Evolutionary conservation across 1,140 invertebrate genomes (phyloP), one percentile per base, ranked within the genome.

Genomic region (Aphidius ervi): DNA sequence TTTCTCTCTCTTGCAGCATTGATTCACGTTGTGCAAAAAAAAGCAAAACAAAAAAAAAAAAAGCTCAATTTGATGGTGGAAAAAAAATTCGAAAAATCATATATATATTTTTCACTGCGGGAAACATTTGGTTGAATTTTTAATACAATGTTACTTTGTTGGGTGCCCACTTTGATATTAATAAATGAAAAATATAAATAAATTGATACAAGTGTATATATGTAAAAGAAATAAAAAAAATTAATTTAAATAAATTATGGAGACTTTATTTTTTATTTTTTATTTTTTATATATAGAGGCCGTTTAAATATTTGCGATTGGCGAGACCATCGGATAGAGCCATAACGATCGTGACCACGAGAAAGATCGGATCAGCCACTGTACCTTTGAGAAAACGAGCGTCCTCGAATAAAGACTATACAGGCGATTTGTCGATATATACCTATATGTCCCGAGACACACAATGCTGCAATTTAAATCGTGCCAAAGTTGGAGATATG

Each of bases 21-120:
- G 58, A 60, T 60, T 60, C 58, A 60, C 58, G 58, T 54, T 42
- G 52, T 60, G 52, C 45, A 60, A n/a, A n/a, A n/a, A n/a, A n/a
- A n/a, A n/a, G n/a, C n/a, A n/a, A n/a, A n/a, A 55, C 46, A 55
- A 45, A 60, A 23, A 23, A 23, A 23, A 23, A 23, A 23, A 23
- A 23, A 23, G 23, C 23, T 23, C 23, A 23, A 54, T n/a, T 41
- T 59, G 39, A 46, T 54, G 40, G 43, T 60, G 52, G 23, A 55
- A 46, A 45, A 60, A 47, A 60, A 54, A n/a, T n/a, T n/a, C n/a
- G n/a, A 54, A 59, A 42, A 46, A 23, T 7, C 41, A 48, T n/a
- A 4, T 48, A 48, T 20, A 48, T 48, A 48, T 48, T 20, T 48
- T 48, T 16, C 52, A n/a, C 52, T 40, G 40, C 52, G 52, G 52